phyloP scores from a whole-genome alignment of 1,140 invertebrate genomes.

The Heterodera schachtii region DNA sequence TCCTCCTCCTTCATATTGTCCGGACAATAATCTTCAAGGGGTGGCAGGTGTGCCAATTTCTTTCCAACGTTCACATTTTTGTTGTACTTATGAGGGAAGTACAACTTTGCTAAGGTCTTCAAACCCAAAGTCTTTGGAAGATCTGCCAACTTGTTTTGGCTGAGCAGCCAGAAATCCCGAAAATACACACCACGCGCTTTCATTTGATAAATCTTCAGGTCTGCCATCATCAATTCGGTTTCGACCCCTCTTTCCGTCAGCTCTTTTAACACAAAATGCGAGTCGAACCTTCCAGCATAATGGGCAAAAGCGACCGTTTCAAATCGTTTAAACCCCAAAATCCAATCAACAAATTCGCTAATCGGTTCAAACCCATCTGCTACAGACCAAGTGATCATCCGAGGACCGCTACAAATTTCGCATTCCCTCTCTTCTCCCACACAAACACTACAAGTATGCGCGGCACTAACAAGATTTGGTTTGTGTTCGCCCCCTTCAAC shows the following conservation, averaged over 20 bases:
- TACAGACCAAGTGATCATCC: neutral
- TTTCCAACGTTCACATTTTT: neutral
- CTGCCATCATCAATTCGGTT: neutral
- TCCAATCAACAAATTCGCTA: neutral
- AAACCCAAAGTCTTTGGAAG: neutral
- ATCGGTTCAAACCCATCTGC: neutral
- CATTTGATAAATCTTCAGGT: too few species aligned
- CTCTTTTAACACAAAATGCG: neutral
- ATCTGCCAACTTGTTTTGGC: neutral
- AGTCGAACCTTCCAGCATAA: too few species aligned
- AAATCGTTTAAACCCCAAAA: neutral
- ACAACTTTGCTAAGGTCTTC: neutral
- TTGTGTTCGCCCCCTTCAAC: neutral
- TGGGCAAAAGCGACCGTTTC: too few species aligned
- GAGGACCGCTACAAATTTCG: neutral
- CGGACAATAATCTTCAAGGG: too few species aligned
- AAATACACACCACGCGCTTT: neutral
- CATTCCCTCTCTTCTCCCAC: neutral
- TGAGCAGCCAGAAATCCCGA: too few species aligned
- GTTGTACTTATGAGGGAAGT: neutral
- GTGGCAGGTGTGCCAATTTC: too few species aligned
- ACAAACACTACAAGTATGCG: conserved; percentile 3
- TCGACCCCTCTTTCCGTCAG: neutral
- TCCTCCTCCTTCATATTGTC: neutral
- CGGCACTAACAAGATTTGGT: conserved; percentile 6